Evolutionary conservation across 2,888 invertebrate species (phyloP), one percentile per base, ranked within the genome.

Genomic region (Hipparchia sbordonii): DNA sequence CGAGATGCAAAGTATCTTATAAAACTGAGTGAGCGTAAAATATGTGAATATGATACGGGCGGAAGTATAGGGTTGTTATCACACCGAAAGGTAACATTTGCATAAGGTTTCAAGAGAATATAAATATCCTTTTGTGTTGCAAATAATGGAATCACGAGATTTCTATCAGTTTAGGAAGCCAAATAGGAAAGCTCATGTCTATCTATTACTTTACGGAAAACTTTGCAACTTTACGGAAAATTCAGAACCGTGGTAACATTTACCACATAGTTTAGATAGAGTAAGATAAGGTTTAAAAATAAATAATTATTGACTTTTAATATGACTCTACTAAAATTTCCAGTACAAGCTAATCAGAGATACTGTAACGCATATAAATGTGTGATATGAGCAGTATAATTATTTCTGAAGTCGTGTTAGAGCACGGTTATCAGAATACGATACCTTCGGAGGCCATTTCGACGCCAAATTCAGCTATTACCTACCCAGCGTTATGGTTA

Each of bases 391-490:
- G 52, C 12, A 23, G 13, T 57, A 45, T 67, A 23, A 67, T 67
- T 67, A 52, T 33, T 60, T 52, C 33, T 48, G 61, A 52, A 51
- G 46, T 68, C 68, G 60, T 61, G 52, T 61, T 51, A 13, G 57
- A 57, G 39, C 60, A 57, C 45, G 61, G 23, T 52, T 76, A 76
- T 77, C 77, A 59, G 69, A 76, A 78, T 74, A 77, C 77, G 77
- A 76, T 77, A 78, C 81, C 80, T 74, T 71, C 74, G 79, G 80
- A 80, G 79, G 79, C 80, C 80, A 83, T 85, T 84, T 77, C 73
- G 57, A 73, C 78, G 78, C 80, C 78, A 77, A 82, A 84, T 84
- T 80, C 80, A 79, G 77, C 78, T 78, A 80, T 84, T 82, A 77
- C 70, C 63, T 82, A 77, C 70, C 63, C 67, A 61, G 60, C 62